A percentile compares a stretch with the other conserved stretches of the same genome.
phyloP scores from a whole-genome alignment of 2,888 invertebrate genomes.

The Pardosa pseudoannulata region DNA sequence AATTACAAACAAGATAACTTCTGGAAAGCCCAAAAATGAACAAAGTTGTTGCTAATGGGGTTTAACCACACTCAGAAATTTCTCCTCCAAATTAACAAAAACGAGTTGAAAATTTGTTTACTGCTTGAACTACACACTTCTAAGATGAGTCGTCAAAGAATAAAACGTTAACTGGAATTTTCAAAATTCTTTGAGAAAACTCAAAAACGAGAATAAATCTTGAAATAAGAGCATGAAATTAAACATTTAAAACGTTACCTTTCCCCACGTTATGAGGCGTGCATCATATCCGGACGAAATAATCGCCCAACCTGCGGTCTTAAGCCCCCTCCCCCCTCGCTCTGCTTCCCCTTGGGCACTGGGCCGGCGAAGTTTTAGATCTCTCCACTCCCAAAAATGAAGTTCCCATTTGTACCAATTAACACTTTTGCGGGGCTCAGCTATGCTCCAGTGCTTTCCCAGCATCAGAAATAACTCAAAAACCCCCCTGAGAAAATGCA shows the following conservation, averaged over 20 bases:
- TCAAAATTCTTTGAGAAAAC: background rate
- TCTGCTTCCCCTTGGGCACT: background rate
- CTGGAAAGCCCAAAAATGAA: no score
- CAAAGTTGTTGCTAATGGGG: no score
- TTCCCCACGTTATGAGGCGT: background rate
- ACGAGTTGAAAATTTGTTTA: no score
- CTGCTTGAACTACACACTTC: no score
- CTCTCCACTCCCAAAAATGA: conserved; percentile 8
- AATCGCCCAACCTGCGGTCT: background rate
- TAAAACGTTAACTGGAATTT: background rate
- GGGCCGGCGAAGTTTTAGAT: conserved; percentile 12
- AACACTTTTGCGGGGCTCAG: conserved; percentile 52
- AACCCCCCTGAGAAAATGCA: conserved; percentile 43
- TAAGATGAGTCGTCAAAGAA: no score
- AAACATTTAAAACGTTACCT: background rate
- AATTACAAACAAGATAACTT: no score
- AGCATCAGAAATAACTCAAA: conserved; percentile 49
- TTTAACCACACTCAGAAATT: no score
- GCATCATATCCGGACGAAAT: background rate
- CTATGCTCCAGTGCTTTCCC: conserved; percentile 35
- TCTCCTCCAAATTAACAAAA: no score
- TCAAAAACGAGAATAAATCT: background rate
- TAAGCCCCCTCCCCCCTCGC: conserved; percentile 11
- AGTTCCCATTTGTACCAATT: conserved; percentile 61
- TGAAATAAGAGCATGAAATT: background rate